Evolutionary conservation across 1,140 invertebrate species (phyloP).

Genomic region (Saxidomus purpurata): DNA sequence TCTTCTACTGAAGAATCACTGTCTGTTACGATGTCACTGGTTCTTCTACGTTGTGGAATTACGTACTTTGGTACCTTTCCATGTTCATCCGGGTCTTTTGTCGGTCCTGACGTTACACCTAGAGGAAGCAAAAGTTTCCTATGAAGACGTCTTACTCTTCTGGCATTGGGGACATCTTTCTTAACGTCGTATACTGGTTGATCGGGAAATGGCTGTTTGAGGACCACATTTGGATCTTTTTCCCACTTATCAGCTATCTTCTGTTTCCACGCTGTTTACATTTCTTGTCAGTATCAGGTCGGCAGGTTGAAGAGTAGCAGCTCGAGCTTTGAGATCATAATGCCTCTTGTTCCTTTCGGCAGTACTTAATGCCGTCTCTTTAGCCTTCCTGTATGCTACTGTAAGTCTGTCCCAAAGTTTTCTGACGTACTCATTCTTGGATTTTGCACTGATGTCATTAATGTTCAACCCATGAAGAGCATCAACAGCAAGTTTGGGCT

Average conservation of each 20-base stretch:
- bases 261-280: neutral
- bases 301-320: neutral
- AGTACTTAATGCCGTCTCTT: neutral
- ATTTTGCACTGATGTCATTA: neutral
- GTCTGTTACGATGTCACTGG: too few species aligned
- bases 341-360: neutral
- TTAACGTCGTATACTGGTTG: neutral
- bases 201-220: neutral
- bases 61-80: neutral
- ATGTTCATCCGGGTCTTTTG: too few species aligned
- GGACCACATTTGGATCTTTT: neutral
- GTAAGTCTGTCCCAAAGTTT: slow-evolving; percentile 5
- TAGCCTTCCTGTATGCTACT: neutral
- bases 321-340: neutral
- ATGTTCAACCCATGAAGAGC: neutral
- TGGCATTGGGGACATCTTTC: neutral
- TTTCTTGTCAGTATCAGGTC: slow-evolving; percentile 2
- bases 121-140: neutral
- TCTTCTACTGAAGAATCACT: too few species aligned
- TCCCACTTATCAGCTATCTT: slow-evolving; percentile 26
- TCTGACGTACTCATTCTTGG: slow-evolving; percentile 15
- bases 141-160: neutral
- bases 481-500: too few species aligned
- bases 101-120: too few species aligned
- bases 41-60: neutral